Evolutionary conservation across 2,113 vertebrate genomes (phyloP).

Genomic region (Hemibagrus wyckioides): DNA sequence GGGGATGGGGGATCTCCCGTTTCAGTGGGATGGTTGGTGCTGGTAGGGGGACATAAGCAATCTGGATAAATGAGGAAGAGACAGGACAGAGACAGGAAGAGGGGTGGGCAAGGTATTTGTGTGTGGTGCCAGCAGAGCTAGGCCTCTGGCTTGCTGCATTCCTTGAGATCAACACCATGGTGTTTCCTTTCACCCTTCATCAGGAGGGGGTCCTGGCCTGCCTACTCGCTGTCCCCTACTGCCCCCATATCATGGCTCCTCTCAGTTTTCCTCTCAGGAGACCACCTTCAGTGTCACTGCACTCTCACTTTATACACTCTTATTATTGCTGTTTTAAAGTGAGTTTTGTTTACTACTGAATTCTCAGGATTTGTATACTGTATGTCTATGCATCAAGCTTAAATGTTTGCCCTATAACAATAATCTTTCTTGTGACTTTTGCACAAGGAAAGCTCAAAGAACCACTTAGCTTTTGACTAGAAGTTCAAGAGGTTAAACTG

Average conservation of each 20-base stretch:
- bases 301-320: conserved; percentile 1
- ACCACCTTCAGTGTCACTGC: conserved; percentile 18
- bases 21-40: conserved; percentile 60
- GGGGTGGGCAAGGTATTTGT: conserved; percentile 69
- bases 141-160: conserved; percentile 74
- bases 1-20: conserved; percentile 71
- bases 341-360: not conserved
- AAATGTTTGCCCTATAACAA: conserved; percentile 53
- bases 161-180: conserved; percentile 76
- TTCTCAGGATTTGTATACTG: conserved; percentile 12
- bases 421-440: not conserved
- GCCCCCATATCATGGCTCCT: not conserved
- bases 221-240: conserved; percentile 33
- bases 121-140: conserved; percentile 77
- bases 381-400: conserved; percentile 46
- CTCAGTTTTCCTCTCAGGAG: conserved; percentile 16
- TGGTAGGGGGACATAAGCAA: conserved; percentile 42
- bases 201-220: conserved; percentile 28
- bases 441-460: not conserved
- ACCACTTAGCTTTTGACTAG: not conserved
- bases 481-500: conserved; percentile 50
- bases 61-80: conserved; percentile 54
- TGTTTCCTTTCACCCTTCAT: conserved; percentile 74
- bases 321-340: not conserved
- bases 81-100: conserved; percentile 58